Evolutionary conservation across 30 jellyfish, hydroid and myxozoan species (phyloP), one percentile per base, ranked within the genome.

Genomic region (Mastigias papua): DNA sequence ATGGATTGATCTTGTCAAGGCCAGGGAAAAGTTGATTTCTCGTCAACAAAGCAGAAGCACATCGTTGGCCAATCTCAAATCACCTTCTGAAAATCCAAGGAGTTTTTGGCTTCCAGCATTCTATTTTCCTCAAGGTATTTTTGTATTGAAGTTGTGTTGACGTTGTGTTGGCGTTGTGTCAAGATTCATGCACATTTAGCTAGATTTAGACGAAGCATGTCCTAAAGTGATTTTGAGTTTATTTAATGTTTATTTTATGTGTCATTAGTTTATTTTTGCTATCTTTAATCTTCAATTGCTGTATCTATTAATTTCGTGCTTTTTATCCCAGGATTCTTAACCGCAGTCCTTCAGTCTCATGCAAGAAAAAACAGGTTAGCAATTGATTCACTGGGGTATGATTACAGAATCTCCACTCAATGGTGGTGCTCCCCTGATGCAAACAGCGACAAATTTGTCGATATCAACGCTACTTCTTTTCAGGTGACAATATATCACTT

Each of bases 51-150:
- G 86, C 51, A 73, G 89, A 42, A 61, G 89, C 22, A 50, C 82
- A 16, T 61, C 94, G 16, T 32, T 82, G 16, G 20, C 78, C 6
- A 34, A 76, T 4, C 21, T 68, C 7, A 31, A 33, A 11, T 0
- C 68, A 30, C 80, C 86, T 10, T 69, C 92, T 10, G 73, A 60
- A 23, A 90, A 49, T 13, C 97, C 97, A 0, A 51, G 94, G 11
- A 19, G 75, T 21, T 73, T 74, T 20, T 90, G 97, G 97, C 83
- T 90, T 46, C 95, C 97, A 3, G 94, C 91, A 9, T 77, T 90
- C 63, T 90, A 68, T 65, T 90, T 80, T 76, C 97, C 97, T 25
- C 94, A 83, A 82, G 97, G 97, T 90, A 74, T 25, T n/a, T n/a
- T n/a, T n/a, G n/a, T n/a, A n/a, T n/a, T n/a, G n/a, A n/a, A n/a